Conservation (phyloP, 2,797 vertebrate genomes). For the Leucoraja ocellata region DNA sequence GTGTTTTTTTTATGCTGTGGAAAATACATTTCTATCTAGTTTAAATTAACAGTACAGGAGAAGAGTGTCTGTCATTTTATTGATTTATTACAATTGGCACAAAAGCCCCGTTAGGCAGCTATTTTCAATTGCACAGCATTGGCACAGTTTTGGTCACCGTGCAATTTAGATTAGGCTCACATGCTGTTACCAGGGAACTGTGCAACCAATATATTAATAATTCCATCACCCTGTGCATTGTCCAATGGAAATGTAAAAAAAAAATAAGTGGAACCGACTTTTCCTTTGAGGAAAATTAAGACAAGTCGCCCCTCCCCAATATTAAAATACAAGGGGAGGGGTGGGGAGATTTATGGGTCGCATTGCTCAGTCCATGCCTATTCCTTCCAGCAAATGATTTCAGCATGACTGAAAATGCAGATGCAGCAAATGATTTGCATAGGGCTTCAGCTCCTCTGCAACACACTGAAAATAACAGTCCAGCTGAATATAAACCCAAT, state of each 20-base stretch:
- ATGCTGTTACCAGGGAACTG: conserved; percentile 2
- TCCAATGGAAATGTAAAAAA: not conserved
- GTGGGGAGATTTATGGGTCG: not conserved
- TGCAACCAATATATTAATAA: conserved; percentile 3
- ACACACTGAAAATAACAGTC: not conserved
- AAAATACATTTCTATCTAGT: conserved; percentile 16
- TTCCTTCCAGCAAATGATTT: not conserved
- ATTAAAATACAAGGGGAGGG: not conserved
- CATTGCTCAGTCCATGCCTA: not conserved
- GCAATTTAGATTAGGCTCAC: not conserved
- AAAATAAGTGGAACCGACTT: not conserved
- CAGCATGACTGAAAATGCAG: not conserved
- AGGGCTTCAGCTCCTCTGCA: not conserved
- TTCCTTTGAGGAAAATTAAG: no score
- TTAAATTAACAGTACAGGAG: not conserved
- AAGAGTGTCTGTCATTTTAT: no score
- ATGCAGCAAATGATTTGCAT: not conserved
- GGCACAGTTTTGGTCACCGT: not conserved
- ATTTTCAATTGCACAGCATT: not conserved
- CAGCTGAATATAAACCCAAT: not conserved
- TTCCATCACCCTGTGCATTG: not conserved
- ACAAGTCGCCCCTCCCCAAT: not conserved
- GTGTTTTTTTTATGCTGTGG: not conserved
- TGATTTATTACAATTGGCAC: conserved; percentile 16
- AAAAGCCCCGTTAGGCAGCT: not conserved